phyloP scores from a whole-genome alignment of 2,797 vertebrate species.

The Centroberyx gerrardi region DNA sequence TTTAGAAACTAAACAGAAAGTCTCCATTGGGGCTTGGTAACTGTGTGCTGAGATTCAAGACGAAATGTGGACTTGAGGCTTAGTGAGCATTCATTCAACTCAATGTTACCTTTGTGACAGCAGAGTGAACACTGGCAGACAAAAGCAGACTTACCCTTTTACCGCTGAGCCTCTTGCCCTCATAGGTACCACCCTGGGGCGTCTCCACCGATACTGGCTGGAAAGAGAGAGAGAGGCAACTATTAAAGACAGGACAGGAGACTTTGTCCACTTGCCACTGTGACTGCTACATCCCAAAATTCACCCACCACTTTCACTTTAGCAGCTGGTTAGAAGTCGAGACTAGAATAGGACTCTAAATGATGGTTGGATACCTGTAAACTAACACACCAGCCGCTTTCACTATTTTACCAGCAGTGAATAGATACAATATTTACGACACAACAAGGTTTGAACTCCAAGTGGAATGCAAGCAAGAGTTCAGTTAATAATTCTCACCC shows the following conservation, averaged over 20 bases:
- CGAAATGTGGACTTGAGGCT: neutral
- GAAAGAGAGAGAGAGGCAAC: neutral
- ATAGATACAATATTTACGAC: neutral
- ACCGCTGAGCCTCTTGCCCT: conserved; percentile 90
- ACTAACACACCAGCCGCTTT: neutral
- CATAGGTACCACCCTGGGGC: conserved; percentile 85
- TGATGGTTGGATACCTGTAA: neutral
- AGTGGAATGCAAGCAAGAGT: neutral
- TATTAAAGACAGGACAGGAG: neutral
- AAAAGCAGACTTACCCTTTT: conserved; percentile 86
- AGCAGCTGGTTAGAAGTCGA: neutral
- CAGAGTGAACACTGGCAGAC: neutral
- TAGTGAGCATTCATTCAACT: neutral
- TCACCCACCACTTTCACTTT: neutral
- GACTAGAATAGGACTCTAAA: neutral
- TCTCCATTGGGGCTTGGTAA: too few species aligned
- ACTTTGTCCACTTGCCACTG: neutral
- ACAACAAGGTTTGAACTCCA: neutral
- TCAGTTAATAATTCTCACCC: neutral
- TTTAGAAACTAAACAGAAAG: too few species aligned
- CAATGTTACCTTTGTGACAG: too few species aligned
- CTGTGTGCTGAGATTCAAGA: too few species aligned
- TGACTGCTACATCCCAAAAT: neutral
- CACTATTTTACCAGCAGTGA: neutral
- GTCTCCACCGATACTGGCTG: conserved; percentile 91